Evolutionary conservation across 2,888 invertebrate genomes (phyloP).

Genomic region (Ariolimax columbianus): DNA sequence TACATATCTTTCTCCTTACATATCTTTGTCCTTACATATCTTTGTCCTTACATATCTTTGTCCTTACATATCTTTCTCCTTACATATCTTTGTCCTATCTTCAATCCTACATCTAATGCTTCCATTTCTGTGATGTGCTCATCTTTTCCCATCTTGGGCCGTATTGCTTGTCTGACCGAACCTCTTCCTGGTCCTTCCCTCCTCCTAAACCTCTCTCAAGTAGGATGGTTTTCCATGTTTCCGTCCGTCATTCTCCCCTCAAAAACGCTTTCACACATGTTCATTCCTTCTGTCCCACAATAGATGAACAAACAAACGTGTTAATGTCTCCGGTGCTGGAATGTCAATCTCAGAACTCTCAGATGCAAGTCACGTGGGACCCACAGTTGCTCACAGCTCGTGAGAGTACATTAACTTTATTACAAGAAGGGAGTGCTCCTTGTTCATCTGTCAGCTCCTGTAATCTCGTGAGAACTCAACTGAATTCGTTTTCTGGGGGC

Average conservation of each 20-base stretch:
- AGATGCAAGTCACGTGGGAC: slow-evolving; percentile 3
- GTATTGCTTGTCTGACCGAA: no score
- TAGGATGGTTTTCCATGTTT: no score
- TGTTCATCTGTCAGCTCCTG: background rate
- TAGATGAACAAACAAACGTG: background rate
- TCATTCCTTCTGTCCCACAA: background rate
- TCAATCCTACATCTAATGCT: background rate
- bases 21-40: background rate
- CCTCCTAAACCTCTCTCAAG: no score
- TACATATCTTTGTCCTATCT: background rate
- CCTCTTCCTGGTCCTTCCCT: no score
- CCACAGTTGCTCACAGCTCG: background rate
- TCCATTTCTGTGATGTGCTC: background rate
- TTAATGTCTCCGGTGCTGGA: background rate
- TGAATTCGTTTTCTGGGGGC: background rate
- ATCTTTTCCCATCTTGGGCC: no score
- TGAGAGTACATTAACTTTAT: slow-evolving; percentile 5
- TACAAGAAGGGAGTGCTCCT: background rate
- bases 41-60: no score
- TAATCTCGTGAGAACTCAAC: background rate
- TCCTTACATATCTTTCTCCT: no score
- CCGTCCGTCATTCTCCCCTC: no score
- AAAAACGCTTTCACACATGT: background rate
- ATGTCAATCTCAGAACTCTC: background rate
- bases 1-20: background rate